Evolutionary conservation across 2,888 invertebrate species (phyloP), one percentile per base, ranked within the genome.

Genomic region (Tanaodytes sp.): DNA sequence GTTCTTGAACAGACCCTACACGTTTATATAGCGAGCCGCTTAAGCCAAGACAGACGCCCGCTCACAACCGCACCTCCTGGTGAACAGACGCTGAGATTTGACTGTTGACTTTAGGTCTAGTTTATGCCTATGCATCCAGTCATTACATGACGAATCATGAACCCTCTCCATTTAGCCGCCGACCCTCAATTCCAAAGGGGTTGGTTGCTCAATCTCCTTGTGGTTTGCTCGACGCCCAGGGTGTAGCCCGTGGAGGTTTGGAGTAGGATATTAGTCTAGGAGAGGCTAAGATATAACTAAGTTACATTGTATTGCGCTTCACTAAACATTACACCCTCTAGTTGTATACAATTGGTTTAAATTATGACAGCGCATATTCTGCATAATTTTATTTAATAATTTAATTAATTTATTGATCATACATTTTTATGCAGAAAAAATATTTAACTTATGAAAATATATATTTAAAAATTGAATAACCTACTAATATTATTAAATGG

Each of bases 261-360:
- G 43, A 55, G 43, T 57, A 45, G 57, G 39, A 58, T 18, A 1
- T 23, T n/a, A 58, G 55, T 58, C 14, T 18, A 39, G 46, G 39
- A 46, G 46, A 58, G 37, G 39, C 57, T 58, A 27, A 11, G 45
- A 45, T 55, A 33, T 43, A 33, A 43, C 14, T 33, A 33, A 31
- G 42, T 42, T 27, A 19, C 20, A 55, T 43, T 43, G 36, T 55
- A 20, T 55, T 55, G 20, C 55, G 54, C 54, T 2, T 52, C 52
- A 52, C 52, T 31, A 30, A 54, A 54, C 37, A 27, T 40, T 40
- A 19, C 46, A 11, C 31, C 30, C 37, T 9, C n/a, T n/a, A n/a
- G n/a, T n/a, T n/a, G n/a, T n/a, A n/a, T n/a, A n/a, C n/a, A n/a
- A n/a, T n/a, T n/a, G n/a, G n/a, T n/a, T n/a, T n/a, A n/a, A n/a